Base-by-base conservation (phyloP, 2,113 vertebrate species). In the Microtus oregoni region DNA sequence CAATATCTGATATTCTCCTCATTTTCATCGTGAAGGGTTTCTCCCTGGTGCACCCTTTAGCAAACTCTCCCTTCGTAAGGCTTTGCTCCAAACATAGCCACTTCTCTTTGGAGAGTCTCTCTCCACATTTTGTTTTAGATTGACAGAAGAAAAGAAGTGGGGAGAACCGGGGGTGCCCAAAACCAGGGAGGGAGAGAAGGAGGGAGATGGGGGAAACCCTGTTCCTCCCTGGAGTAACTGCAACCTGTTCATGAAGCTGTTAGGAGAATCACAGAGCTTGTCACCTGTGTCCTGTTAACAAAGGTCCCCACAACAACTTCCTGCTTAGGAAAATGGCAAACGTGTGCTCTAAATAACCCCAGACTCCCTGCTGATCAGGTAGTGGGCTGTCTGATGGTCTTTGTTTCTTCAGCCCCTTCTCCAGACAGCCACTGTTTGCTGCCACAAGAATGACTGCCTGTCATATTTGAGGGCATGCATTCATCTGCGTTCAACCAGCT, bases 291-390 rank as follows among this genome's bases (percentile, higher is more conserved):
- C 68, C 26, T 3, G 2, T 22, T 13, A 28, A 3, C 17, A 47
- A 61, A 82, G n/a, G 44, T 14, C 63, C 72, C 0, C 3, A 3
- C 2, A 12, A 14, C 0, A 2, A 35, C 58, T 35, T 67, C 17
- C 50, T 10, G 76, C 58, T 52, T 44, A 76, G 15, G 5, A 70
- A 32, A 65, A 38, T 30, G 0, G 3, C 41, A 26, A 50, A 0
- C 7, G 52, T 58, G 20, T 9, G 2, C 7, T 32, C 83, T 20
- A 28, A 30, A 58, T 11, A 26, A 7, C 22, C 9, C 19, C 63
- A 28, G 0, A 4, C 2, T 67, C 47, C 63, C 32, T 17, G 70
- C 0, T 19, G n/a, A 17, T n/a, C 32, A 8, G 3, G 0, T 15
- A 65, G 35, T 28, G 4, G 68, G 8, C 7, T 83, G 4, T 0